A percentile compares a stretch with the other conserved stretches of the same genome.
phyloP scores from a whole-genome alignment of 2,888 invertebrate genomes.

The Nasonia oneida region DNA sequence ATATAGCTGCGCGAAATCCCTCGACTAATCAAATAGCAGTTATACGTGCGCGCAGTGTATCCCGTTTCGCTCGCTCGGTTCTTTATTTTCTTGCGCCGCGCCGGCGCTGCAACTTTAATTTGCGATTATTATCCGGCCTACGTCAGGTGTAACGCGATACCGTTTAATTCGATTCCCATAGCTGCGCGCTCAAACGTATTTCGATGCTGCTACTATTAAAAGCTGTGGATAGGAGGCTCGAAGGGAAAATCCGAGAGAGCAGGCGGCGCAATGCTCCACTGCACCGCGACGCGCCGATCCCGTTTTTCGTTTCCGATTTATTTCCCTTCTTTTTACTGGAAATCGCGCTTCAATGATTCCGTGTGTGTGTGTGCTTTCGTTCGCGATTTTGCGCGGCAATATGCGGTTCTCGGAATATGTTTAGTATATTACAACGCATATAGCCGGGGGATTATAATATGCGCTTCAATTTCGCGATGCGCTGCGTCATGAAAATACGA shows the following conservation, averaged over 20 bases:
- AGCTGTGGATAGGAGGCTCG: neutral
- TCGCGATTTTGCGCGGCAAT: neutral
- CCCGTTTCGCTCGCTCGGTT: neutral
- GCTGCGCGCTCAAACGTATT: neutral
- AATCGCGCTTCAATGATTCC: slow-evolving; percentile 15
- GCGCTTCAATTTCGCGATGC: neutral
- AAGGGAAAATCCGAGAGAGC: neutral
- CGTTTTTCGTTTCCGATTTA: slow-evolving; percentile 19
- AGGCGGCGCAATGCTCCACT: slow-evolving; percentile 5
- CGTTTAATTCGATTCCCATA: slow-evolving; percentile 39
- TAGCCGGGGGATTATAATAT: neutral
- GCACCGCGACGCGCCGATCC: slow-evolving; percentile 36
- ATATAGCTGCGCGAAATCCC: neutral
- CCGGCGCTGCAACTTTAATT: slow-evolving; percentile 18
- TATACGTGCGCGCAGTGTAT: neutral
- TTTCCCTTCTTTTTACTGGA: neutral
- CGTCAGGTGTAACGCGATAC: slow-evolving; percentile 46
- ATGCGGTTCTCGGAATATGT: neutral
- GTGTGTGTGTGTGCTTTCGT: neutral
- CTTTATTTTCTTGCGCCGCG: neutral
- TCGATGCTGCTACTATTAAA: neutral
- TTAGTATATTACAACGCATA: neutral
- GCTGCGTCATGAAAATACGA: slow-evolving; percentile 13
- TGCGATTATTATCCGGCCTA: slow-evolving; percentile 23
- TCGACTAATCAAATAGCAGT: slow-evolving; percentile 40